phyloP scores from a whole-genome alignment of 1,140 invertebrate genomes.

The Teleogryllus occipitalis region DNA sequence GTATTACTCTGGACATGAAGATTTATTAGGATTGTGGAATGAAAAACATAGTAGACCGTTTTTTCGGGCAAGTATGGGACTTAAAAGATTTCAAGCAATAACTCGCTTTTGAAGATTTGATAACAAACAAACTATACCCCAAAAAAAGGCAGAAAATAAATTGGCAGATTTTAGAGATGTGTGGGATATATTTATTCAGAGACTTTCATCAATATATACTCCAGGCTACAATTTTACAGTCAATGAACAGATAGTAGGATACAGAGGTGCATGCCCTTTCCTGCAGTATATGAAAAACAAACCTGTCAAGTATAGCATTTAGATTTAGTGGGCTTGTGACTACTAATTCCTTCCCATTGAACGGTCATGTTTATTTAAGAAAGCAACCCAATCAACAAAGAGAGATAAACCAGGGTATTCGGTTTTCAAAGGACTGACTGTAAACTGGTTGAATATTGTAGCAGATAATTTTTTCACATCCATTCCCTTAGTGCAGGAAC shows the following conservation, averaged over 20 bases:
- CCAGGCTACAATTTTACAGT: neutral
- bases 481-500: neutral
- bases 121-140: neutral
- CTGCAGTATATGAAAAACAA: neutral
- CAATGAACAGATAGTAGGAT: neutral
- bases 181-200: neutral
- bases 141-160: neutral
- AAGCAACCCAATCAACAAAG: neutral
- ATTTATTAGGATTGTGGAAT: neutral
- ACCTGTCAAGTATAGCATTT: neutral
- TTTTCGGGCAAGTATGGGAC: neutral
- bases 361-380: too few relatives aligned
- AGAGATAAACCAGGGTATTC: neutral
- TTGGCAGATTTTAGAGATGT: neutral
- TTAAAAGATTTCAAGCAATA: neutral
- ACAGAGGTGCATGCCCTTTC: neutral
- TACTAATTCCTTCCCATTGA: neutral
- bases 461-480: neutral
- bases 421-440: neutral
- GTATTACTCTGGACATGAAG: neutral
- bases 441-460: neutral
- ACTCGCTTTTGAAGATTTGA: neutral
- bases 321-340: neutral
- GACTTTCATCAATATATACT: neutral
- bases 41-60: neutral